Evolutionary conservation across 2,113 vertebrate species (phyloP).

Genomic region (Cyprinus carpio): DNA sequence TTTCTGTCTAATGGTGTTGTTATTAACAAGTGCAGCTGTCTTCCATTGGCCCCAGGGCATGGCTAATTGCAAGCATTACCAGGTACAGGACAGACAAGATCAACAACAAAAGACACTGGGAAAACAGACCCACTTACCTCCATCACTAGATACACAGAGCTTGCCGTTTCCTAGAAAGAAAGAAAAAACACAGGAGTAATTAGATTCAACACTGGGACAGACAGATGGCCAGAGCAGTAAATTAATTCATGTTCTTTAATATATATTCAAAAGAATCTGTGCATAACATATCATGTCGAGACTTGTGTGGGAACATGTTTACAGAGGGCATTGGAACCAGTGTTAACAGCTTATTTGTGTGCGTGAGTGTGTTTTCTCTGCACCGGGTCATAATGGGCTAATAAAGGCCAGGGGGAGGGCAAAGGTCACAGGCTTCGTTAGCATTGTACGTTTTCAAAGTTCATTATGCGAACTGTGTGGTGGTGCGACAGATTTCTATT

Average conservation of each 20-base stretch:
- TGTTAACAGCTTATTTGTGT: background rate
- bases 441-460: background rate
- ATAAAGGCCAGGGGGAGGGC: background rate
- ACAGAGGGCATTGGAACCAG: background rate
- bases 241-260: background rate
- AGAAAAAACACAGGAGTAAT: conserved; percentile 42
- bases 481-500: conserved; percentile 12
- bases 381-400: conserved; percentile 2
- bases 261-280: background rate
- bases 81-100: conserved; percentile 59
- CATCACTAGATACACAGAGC: conserved; percentile 98
- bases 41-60: background rate
- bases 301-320: background rate
- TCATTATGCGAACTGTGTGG: background rate
- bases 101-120: conserved; percentile 57
- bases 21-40: background rate
- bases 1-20: background rate
- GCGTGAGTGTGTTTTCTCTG: background rate
- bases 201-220: conserved; percentile 51
- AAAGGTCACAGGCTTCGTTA: conserved; percentile 5
- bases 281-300: background rate
- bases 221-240: background rate
- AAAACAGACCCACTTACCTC: conserved; percentile 83
- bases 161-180: conserved; percentile 86
- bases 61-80: conserved; percentile 24